Evolutionary conservation across 2,888 invertebrate species (phyloP).

Genomic region (Lasioglossum zephyrum): DNA sequence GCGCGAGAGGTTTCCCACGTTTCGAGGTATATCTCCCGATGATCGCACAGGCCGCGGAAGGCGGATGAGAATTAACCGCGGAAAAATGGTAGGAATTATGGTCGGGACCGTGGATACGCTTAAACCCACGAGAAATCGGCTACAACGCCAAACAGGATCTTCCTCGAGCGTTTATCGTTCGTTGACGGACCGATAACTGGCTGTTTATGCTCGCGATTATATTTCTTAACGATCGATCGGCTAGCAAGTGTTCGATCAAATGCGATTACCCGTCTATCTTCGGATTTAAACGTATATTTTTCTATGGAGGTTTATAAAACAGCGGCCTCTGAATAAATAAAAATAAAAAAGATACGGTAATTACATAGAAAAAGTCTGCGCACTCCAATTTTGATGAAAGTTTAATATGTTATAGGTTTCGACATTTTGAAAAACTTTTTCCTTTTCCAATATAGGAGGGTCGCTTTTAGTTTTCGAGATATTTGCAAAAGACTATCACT

Average conservation of each 20-base stretch:
- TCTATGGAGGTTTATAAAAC: background rate
- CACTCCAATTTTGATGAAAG: no score
- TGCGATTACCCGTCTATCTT: background rate
- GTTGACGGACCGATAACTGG: background rate
- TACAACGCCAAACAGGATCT: slow-evolving; percentile 15
- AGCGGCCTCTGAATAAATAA: no score
- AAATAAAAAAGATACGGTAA: no score
- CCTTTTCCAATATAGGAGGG: no score
- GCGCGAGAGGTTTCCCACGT: slow-evolving; percentile 67
- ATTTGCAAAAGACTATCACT: no score
- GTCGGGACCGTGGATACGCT: slow-evolving; percentile 15
- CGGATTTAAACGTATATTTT: background rate
- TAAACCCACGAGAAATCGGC: slow-evolving; percentile 31
- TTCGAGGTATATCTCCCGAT: slow-evolving; percentile 39
- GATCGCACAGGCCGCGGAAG: slow-evolving; percentile 38
- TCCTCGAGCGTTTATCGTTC: background rate
- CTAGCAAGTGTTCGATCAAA: background rate
- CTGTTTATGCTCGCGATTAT: background rate
- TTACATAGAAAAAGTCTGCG: no score
- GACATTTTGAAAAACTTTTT: no score
- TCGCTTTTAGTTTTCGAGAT: no score
- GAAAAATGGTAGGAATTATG: slow-evolving; percentile 53
- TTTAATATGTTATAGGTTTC: no score
- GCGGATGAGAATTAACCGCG: slow-evolving; percentile 54
- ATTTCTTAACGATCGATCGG: background rate